Percentiles rank a stretch among this genome's conserved stretches.
These are phyloP conservation scores for Misgurnus mizolepis DNA, from an alignment of 2,113 vertebrate species.

Conservation along the genomic window DNA sequence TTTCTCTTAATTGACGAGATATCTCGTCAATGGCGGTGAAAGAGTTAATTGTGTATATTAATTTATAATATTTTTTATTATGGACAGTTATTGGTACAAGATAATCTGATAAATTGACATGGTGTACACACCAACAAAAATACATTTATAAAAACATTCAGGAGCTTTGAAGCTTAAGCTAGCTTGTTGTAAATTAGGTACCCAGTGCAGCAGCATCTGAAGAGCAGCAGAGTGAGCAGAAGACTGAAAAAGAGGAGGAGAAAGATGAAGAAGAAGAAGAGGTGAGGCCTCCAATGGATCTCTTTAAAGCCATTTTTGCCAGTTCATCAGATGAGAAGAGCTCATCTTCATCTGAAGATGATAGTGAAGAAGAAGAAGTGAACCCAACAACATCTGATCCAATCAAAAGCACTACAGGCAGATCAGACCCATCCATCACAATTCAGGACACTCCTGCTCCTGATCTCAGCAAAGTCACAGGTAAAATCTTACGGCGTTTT, in stretches of 20 bases:
- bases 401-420: conserved; percentile 39
- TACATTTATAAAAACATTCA: neutral
- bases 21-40: no score
- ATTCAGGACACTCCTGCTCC: neutral
- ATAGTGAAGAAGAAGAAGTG: conserved; percentile 68
- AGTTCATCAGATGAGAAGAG: conserved; percentile 90
- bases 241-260: conserved; percentile 1
- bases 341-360: conserved; percentile 84
- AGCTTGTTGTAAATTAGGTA: neutral
- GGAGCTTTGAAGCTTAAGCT: no score
- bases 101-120: neutral
- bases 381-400: conserved; percentile 39
- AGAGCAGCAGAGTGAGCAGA: conserved; percentile 12
- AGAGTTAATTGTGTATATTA: neutral
- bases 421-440: neutral
- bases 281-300: conserved; percentile 85
- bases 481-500: neutral
- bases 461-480: neutral
- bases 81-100: neutral
- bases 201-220: neutral
- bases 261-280: conserved; percentile 72
- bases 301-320: conserved; percentile 95
- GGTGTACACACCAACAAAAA: no score
- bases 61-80: neutral
- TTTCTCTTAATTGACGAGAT: no score